Percentiles rank a stretch among this genome's conserved stretches.
Evolutionary conservation across 2,113 vertebrate species (phyloP).

Genomic region (Neolamprologus sp.): DNA sequence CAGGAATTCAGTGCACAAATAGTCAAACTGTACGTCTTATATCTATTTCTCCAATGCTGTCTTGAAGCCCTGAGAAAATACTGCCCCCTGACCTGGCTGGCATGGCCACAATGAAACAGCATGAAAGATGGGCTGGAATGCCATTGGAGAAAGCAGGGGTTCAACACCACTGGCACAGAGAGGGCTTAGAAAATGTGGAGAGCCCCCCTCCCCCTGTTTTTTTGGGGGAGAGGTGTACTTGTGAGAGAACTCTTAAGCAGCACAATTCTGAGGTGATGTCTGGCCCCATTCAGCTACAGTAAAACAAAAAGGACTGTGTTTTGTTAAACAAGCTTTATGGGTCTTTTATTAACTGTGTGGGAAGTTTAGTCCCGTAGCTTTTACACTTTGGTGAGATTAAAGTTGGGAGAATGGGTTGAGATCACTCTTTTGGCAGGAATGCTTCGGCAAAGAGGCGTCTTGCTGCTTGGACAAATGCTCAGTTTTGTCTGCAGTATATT

Average conservation of each 20-base stretch:
- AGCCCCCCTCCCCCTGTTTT: neutral
- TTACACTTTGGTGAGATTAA: constrained; percentile 39
- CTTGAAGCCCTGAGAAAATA: constrained; percentile 61
- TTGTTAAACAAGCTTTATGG: constrained; percentile 41
- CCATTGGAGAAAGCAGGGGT: constrained; percentile 45
- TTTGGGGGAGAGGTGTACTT: constrained; percentile 26
- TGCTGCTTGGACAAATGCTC: neutral
- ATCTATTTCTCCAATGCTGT: constrained; percentile 6
- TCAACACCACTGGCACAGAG: constrained; percentile 40
- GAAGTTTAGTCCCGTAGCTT: constrained; percentile 32
- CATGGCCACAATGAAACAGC: constrained; percentile 54
- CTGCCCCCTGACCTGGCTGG: constrained; percentile 60
- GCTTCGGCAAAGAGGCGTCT: neutral
- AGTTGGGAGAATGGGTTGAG: constrained; percentile 37
- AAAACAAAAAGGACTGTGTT: constrained; percentile 9
- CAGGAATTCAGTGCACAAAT: neutral
- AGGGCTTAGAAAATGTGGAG: constrained; percentile 38
- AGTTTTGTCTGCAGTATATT: neutral
- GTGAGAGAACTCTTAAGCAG: constrained; percentile 51
- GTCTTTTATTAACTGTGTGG: constrained; percentile 52
- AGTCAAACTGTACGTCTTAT: neutral
- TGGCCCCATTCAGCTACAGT: constrained; percentile 52
- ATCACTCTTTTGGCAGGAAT: constrained; percentile 27
- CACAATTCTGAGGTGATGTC: constrained; percentile 30
- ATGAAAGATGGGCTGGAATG: constrained; percentile 64